These are phyloP conservation scores for Pristionchus exspectatus DNA, from an alignment of 2,888 invertebrate genomes.

Conservation along the genomic window DNA sequence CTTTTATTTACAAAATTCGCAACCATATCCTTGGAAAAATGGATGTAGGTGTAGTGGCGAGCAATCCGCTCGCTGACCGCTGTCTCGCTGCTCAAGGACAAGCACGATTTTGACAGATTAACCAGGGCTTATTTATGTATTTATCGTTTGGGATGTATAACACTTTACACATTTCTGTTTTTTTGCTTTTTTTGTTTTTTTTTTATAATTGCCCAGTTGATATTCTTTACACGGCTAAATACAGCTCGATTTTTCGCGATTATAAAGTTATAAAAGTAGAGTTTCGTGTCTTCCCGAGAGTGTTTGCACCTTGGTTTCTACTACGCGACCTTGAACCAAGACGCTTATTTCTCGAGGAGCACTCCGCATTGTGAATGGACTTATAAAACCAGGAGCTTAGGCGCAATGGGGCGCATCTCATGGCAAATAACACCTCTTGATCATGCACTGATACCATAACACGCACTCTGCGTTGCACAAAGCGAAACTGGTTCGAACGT, in stretches of 20 bases:
- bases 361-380: background rate
- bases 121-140: background rate
- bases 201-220: too few species aligned
- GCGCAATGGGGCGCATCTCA: background rate
- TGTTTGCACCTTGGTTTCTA: conserved; percentile 5
- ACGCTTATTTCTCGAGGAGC: background rate
- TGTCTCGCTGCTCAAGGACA: background rate
- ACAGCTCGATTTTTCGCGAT: too few species aligned
- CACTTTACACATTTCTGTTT: too few species aligned
- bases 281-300: background rate
- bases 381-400: background rate
- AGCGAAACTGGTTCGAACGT: background rate
- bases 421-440: background rate
- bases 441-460: background rate
- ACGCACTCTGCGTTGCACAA: background rate
- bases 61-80: too few species aligned
- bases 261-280: too few species aligned
- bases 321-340: background rate
- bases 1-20: too few species aligned
- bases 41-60: background rate
- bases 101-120: background rate
- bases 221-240: too few species aligned
- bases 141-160: background rate
- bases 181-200: too few species aligned
- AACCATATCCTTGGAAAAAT: too few species aligned